Base-by-base conservation (phyloP, 2,888 invertebrate genomes). In the Panzeria rudis region DNA sequence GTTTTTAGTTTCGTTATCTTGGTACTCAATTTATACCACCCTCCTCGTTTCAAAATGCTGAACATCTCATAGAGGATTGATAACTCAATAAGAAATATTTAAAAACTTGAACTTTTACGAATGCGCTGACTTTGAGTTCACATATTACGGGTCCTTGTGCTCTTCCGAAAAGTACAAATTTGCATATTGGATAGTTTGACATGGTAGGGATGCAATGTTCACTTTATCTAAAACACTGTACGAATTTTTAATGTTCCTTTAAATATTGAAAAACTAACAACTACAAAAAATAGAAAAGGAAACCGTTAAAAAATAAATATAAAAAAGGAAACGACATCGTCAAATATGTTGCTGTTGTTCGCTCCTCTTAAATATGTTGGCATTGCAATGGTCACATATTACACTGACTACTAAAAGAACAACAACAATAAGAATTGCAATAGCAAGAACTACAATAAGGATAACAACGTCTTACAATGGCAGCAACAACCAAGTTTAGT, bases 301-400 rank as follows among this genome's bases (percentile, higher is more conserved):
- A 81, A 84, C 78, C 59, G 72, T 75, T 80, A 32, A 71, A 75
- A 71, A 23, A 71, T 44, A 62, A 78, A 72, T 77, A 83, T 64
- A 59, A 68, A 50, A 85, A 86, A 59, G 83, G 59, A 84, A 86
- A 81, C 59, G 82, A 66, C 78, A 72, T 77, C 76, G 64, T 77
- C 72, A 77, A 84, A 84, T 77, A 84, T 77, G 77, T 77, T 61
- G 75, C 84, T 52, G 71, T 64, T 72, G 52, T 79, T 71, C 52
- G 54, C 77, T 77, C 68, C 61, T 82, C 80, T 86, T 83, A 54
- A 83, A 79, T 56, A 86, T 15, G 76, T 80, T 84, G 73, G 68
- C 75, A 84, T 59, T 73, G 83, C 68, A 83, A 75, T 79, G 84
- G 76, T 82, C 75, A 84, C 72, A 82, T 76, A 61, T 75, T 66